Evolutionary conservation across 1,140 invertebrate species (phyloP).

Genomic region (Drosophila ficusphila): DNA sequence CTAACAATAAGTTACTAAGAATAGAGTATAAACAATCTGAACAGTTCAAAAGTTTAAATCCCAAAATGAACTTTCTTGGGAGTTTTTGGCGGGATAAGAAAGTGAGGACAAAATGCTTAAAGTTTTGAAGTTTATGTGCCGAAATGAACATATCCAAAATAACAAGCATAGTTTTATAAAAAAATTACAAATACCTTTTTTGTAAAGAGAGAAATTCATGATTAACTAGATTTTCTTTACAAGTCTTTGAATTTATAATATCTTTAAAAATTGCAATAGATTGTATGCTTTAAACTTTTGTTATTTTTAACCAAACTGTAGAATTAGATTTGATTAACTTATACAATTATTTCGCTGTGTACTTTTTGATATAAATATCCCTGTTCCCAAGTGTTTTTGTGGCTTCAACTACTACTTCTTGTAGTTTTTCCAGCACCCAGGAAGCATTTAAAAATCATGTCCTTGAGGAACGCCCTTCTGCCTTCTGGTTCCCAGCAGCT

Average conservation of each 20-base stretch:
- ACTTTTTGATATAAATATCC: not conserved
- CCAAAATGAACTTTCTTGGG: not conserved
- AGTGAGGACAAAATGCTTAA: not conserved
- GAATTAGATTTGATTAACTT: too few relatives aligned
- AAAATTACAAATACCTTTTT: too few relatives aligned
- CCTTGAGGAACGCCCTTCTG: constrained; percentile 58
- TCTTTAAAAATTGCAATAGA: too few relatives aligned
- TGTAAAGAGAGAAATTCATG: too few relatives aligned
- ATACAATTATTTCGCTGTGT: not conserved
- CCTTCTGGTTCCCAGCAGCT: not conserved
- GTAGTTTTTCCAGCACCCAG: constrained; percentile 54
- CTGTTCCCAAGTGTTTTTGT: constrained; percentile 14
- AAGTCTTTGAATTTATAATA: too few relatives aligned
- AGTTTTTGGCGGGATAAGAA: not conserved
- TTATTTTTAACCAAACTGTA: too few relatives aligned
- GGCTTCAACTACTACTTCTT: constrained; percentile 35
- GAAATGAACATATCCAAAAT: too few relatives aligned
- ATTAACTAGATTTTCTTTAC: too few relatives aligned
- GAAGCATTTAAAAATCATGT: constrained; percentile 75
- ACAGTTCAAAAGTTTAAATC: not conserved
- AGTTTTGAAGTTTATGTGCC: not conserved
- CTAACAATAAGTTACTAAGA: constrained; percentile 5
- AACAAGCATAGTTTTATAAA: too few relatives aligned
- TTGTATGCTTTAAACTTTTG: too few relatives aligned
- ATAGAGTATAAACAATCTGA: not conserved